Conservation (phyloP, 2,797 vertebrate genomes). For the Xiphorhynchus erythropygius region DNA sequence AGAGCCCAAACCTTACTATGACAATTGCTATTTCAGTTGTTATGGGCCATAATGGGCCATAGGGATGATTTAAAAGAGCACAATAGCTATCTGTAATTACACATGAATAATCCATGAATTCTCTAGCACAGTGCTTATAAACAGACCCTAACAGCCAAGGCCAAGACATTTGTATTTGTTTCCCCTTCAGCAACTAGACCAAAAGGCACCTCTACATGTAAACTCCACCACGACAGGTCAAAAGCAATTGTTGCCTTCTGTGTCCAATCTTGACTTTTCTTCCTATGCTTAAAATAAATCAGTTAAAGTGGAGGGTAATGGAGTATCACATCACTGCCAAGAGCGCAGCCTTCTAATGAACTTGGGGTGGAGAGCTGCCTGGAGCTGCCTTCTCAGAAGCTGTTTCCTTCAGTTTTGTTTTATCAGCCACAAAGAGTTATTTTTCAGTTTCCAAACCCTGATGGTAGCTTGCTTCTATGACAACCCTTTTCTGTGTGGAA, state of each 20-base stretch:
- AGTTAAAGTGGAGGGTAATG: constrained; percentile 12
- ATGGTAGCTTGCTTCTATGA: background rate
- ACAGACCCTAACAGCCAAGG: constrained; percentile 75
- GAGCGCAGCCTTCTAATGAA: constrained; percentile 77
- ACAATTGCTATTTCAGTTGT: constrained; percentile 91
- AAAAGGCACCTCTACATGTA: constrained; percentile 59
- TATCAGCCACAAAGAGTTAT: background rate
- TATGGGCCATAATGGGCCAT: constrained; percentile 85
- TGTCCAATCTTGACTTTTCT: constrained; percentile 33
- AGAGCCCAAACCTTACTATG: constrained; percentile 86
- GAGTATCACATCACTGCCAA: background rate
- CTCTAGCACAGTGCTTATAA: constrained; percentile 72
- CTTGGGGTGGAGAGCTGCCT: constrained; percentile 61
- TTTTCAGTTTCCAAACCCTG: background rate
- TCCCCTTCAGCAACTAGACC: constrained; percentile 61
- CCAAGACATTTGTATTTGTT: constrained; percentile 75
- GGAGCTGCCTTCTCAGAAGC: constrained; percentile 19
- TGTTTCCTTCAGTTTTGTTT: constrained; percentile 7
- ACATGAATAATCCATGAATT: constrained; percentile 95
- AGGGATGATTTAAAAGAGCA: constrained; percentile 90
- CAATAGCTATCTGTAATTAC: constrained; percentile 95
- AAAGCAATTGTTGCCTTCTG: constrained; percentile 9
- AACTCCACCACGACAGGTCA: constrained; percentile 40
- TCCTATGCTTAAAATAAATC: constrained; percentile 57
- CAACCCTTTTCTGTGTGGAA: background rate